phyloP scores from a whole-genome alignment of 2,797 vertebrate genomes.

The Danio albolineatus region DNA sequence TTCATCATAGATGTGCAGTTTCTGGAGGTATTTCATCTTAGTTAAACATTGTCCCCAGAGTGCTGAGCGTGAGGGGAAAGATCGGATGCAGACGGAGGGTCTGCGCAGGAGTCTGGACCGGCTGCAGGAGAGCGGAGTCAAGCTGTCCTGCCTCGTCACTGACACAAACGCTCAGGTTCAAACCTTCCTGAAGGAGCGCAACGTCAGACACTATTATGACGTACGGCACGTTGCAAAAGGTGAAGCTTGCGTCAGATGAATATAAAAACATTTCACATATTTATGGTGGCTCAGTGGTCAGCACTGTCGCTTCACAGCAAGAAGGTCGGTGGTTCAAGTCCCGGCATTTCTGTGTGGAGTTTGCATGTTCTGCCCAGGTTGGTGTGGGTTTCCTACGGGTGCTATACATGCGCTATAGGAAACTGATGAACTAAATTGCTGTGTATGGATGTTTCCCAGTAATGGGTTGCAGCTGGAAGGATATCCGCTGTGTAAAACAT shows the following conservation, averaged over 20 bases:
- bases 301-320: too few species aligned
- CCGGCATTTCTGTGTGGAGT: too few species aligned
- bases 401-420: too few species aligned
- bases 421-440: too few species aligned
- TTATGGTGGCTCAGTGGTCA: too few species aligned
- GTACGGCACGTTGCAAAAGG: not conserved
- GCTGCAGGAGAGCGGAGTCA: not conserved
- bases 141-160: not conserved
- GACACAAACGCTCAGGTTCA: not conserved
- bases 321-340: too few species aligned
- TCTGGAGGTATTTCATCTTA: not conserved
- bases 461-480: too few species aligned
- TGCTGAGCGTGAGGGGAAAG: not conserved
- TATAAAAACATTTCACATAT: not conserved
- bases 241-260: not conserved
- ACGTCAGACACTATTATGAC: not conserved
- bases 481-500: too few species aligned
- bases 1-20: not conserved
- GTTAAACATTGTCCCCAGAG: not conserved
- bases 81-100: slow-evolving; percentile 11
- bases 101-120: not conserved
- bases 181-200: not conserved
- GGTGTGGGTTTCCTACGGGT: too few species aligned
- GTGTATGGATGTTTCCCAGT: too few species aligned
- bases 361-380: too few species aligned